Evolutionary conservation across 2,797 vertebrate species (phyloP).

Genomic region (Halcyon leucocephala): DNA sequence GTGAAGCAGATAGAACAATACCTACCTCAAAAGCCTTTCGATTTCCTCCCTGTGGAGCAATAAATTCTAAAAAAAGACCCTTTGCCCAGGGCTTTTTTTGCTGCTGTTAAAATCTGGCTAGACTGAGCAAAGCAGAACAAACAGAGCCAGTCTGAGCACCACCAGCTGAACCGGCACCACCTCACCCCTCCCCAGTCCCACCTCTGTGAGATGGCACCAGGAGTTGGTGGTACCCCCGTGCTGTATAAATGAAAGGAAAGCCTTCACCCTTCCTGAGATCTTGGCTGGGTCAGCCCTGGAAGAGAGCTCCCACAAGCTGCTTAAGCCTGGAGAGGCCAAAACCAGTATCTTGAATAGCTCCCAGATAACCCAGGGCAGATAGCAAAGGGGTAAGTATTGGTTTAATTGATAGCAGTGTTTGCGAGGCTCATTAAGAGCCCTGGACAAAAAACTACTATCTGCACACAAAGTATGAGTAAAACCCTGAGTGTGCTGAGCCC

Average conservation of each 20-base stretch:
- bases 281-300: background rate
- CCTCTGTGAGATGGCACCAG: background rate
- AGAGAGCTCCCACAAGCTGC: background rate
- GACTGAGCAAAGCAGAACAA: background rate
- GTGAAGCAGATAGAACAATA: constrained; percentile 52
- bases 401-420: background rate
- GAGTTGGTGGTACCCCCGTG: background rate
- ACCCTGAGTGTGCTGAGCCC: background rate
- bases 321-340: background rate
- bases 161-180: background rate
- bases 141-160: background rate
- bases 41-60: constrained; percentile 12
- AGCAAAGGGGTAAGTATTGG: background rate
- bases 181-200: background rate
- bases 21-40: constrained; percentile 37
- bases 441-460: background rate
- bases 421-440: background rate
- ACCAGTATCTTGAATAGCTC: background rate
- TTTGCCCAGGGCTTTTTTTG: background rate
- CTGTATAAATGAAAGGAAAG: background rate
- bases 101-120: background rate
- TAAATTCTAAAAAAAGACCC: constrained; percentile 5
- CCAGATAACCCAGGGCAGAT: background rate
- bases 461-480: constrained; percentile 47
- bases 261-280: background rate